Percentiles rank a stretch among this genome's conserved stretches.
These are phyloP conservation scores for Nycteola revayana DNA, from an alignment of 2,888 invertebrate genomes.

Conservation along the genomic window DNA sequence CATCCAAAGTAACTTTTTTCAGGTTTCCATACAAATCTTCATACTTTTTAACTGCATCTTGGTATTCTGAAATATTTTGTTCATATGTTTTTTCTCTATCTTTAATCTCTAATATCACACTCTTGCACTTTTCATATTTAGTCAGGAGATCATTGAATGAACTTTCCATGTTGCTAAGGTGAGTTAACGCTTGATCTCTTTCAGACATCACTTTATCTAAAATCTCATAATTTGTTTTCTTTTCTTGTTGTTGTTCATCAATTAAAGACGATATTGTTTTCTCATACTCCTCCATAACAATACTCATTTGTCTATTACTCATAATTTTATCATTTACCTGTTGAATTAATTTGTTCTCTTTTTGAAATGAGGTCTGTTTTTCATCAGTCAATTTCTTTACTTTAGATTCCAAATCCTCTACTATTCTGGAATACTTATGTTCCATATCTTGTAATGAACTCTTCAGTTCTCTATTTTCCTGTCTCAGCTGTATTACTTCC, in stretches of 20 bases:
- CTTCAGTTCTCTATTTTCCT: constrained; percentile 65
- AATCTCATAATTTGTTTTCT: constrained; percentile 70
- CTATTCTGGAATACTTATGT: constrained; percentile 48
- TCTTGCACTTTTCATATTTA: constrained; percentile 85
- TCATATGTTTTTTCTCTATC: constrained; percentile 85
- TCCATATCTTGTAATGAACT: constrained; percentile 58
- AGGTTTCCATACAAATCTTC: constrained; percentile 92
- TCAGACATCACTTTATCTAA: constrained; percentile 75
- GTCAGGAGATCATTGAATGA: constrained; percentile 84
- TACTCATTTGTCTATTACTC: constrained; percentile 80
- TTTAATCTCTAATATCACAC: constrained; percentile 73
- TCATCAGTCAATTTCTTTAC: constrained; percentile 62
- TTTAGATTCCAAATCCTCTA: constrained; percentile 56
- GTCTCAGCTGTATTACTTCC: constrained; percentile 58
- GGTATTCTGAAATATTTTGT: constrained; percentile 85
- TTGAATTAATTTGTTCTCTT: constrained; percentile 56
- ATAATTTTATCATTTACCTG: constrained; percentile 62
- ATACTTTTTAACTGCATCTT: constrained; percentile 86
- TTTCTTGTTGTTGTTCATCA: constrained; percentile 86
- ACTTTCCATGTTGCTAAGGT: constrained; percentile 82
- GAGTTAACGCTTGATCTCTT: constrained; percentile 81
- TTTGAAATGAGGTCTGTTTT: constrained; percentile 48
- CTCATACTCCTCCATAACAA: constrained; percentile 89
- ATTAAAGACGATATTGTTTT: constrained; percentile 89
- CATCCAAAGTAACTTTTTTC: constrained; percentile 92